Base-by-base conservation (phyloP, 1,140 invertebrate genomes). In the Harlomillsia oculata region DNA sequence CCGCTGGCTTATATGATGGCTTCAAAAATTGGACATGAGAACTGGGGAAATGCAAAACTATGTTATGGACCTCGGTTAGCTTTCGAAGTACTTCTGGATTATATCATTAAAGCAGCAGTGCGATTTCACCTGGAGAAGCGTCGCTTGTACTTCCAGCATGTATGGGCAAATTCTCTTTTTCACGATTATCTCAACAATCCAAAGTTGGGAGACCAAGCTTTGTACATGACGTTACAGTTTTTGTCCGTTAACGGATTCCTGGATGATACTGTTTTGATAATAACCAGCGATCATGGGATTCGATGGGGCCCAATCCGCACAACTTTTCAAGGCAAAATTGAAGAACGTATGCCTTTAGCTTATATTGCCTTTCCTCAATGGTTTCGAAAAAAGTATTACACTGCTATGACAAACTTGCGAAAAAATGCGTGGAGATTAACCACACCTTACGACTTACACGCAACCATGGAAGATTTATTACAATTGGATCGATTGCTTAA, bases 231-330 rank as follows among this genome's bases (percentile, higher is more conserved):
- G 11, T 8, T 65, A 20, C 29, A 62, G 13, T 56, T 46, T 36
- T 29, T 62, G 11, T 28, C 56, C 3, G 41, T 37, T 14, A 45
- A 52, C 14, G 46, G 48, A 34, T 45, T 52, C 29, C 36, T 78
- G 4, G 71, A 76, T 28, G 70, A 71, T 14, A 81, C 81, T 0
- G 69, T 78, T 0, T 69, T 96, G 0, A 75, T 96, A 23, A 78
- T 95, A 16, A 76, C 92, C 61, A 93, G 89, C 66, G 94, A 97
- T 71, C 94, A 97, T 70, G 93, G 94, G 0, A 83, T 92, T 67
- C 71, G 94, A 26, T 95, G 86, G 75, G 91, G 92, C 2, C 73
- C 75, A 2, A 81, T 90, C 16, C 69, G 86, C 18, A 39, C 20
- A 21, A 66, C 65, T 4, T 63, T 52, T 34, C 65, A 62, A 45